A percentile compares a stretch with the other conserved stretches of the same genome.
These are phyloP conservation scores for Arremon aurantiirostris DNA, from an alignment of 2,797 vertebrate species.

Conservation along the genomic window DNA sequence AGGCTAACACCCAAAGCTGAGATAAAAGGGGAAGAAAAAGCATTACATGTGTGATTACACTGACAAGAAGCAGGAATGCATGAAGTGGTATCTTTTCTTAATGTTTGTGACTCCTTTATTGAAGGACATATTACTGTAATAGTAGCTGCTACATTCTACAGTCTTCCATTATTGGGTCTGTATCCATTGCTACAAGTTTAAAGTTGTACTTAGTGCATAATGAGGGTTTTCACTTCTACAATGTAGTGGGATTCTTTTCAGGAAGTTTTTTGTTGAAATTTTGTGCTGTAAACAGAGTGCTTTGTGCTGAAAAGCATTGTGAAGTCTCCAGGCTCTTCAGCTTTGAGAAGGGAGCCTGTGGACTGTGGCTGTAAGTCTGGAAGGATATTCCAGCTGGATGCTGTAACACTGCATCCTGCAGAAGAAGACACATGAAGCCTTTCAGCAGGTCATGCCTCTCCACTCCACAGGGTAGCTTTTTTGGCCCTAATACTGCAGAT, in stretches of 20 bases:
- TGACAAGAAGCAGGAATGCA: neutral
- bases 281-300: neutral
- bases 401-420: neutral
- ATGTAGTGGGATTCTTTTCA: neutral
- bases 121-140: neutral
- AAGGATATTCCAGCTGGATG: neutral
- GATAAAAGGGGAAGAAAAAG: fast-evolving
- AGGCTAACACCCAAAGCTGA: neutral
- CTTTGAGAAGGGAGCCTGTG: neutral
- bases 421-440: neutral
- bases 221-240: neutral
- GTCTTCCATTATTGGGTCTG: neutral
- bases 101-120: neutral
- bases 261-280: neutral
- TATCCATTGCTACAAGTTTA: neutral
- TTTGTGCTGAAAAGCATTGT: neutral
- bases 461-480: neutral
- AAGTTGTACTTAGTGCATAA: neutral
- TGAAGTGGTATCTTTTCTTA: neutral
- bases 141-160: neutral
- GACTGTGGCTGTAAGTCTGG: neutral
- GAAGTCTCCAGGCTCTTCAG: neutral
- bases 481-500: neutral
- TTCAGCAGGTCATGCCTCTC: neutral
- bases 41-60: neutral